phyloP scores from a whole-genome alignment of 2,113 vertebrate species.

The Amia ocellicauda region DNA sequence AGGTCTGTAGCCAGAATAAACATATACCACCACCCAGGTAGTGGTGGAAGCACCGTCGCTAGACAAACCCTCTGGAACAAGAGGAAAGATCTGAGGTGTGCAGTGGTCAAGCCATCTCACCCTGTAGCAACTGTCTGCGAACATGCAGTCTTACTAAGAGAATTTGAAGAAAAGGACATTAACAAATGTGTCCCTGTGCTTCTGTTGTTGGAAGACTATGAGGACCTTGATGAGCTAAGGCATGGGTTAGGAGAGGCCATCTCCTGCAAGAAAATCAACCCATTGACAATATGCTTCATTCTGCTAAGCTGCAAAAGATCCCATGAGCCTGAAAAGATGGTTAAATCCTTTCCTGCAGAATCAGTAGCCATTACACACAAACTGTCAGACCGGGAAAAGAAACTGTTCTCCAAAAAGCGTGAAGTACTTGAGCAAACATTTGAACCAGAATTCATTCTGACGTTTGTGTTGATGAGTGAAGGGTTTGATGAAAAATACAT shows the following conservation, averaged over 20 bases:
- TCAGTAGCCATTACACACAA: slow-evolving; percentile 62
- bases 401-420: slow-evolving; percentile 41
- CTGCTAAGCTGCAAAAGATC: slow-evolving; percentile 60
- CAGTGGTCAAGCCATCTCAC: slow-evolving; percentile 52
- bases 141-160: slow-evolving; percentile 51
- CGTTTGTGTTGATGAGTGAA: slow-evolving; percentile 63
- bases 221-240: slow-evolving; percentile 48
- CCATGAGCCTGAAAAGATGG: slow-evolving; percentile 50
- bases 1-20: slow-evolving; percentile 53
- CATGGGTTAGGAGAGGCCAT: slow-evolving; percentile 41
- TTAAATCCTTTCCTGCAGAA: slow-evolving; percentile 33
- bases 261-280: slow-evolving; percentile 36
- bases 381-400: slow-evolving; percentile 46
- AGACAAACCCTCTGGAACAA: slow-evolving; percentile 63
- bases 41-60: slow-evolving; percentile 72
- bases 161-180: slow-evolving; percentile 52
- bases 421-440: slow-evolving; percentile 32
- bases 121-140: slow-evolving; percentile 45
- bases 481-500: slow-evolving; percentile 47
- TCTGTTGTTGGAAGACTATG: slow-evolving; percentile 58
- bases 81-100: slow-evolving; percentile 54
- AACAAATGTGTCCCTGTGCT: slow-evolving; percentile 57
- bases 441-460: slow-evolving; percentile 55
- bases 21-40: slow-evolving; percentile 67
- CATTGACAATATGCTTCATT: slow-evolving; percentile 53